These are phyloP conservation scores for Gasterosteus aculeatus DNA, from an alignment of 2,113 vertebrate species.

Conservation along the genomic window DNA sequence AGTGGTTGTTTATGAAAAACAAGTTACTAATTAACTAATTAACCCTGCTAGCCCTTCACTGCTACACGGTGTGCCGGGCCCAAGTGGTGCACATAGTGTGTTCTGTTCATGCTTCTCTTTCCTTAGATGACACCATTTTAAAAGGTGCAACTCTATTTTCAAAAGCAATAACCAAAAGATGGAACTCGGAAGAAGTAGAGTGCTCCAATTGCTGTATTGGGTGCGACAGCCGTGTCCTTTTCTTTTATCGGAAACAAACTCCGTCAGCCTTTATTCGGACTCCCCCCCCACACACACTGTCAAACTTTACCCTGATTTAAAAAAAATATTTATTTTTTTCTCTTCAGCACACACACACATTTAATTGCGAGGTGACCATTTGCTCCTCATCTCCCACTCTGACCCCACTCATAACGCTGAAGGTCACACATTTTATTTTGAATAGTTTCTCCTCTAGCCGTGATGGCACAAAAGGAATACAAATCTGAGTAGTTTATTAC, in stretches of 20 bases:
- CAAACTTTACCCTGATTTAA: constrained; percentile 22
- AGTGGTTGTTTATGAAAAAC: neutral
- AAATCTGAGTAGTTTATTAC: constrained; percentile 65
- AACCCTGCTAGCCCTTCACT: neutral
- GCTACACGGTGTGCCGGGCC: neutral
- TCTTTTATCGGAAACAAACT: constrained; percentile 61
- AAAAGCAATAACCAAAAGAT: constrained; percentile 45
- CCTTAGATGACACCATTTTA: constrained; percentile 29
- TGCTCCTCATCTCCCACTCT: constrained; percentile 19
- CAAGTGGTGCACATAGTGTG: neutral
- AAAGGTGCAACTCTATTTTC: constrained; percentile 46
- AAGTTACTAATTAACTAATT: constrained; percentile 17
- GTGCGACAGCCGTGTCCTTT: constrained; percentile 56
- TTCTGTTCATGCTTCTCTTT: constrained; percentile 18
- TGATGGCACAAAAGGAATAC: constrained; percentile 51
- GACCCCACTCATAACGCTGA: constrained; percentile 34
- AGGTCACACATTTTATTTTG: constrained; percentile 60
- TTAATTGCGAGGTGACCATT: constrained; percentile 35
- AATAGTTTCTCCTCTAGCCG: constrained; percentile 38
- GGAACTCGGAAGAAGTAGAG: constrained; percentile 41
- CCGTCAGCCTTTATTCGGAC: constrained; percentile 54
- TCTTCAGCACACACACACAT: constrained; percentile 2
- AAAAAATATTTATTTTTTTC: neutral
- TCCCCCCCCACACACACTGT: constrained; percentile 25
- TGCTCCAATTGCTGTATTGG: constrained; percentile 63